Conservation (phyloP, 2,113 vertebrate genomes). For the Stegastes partitus region DNA sequence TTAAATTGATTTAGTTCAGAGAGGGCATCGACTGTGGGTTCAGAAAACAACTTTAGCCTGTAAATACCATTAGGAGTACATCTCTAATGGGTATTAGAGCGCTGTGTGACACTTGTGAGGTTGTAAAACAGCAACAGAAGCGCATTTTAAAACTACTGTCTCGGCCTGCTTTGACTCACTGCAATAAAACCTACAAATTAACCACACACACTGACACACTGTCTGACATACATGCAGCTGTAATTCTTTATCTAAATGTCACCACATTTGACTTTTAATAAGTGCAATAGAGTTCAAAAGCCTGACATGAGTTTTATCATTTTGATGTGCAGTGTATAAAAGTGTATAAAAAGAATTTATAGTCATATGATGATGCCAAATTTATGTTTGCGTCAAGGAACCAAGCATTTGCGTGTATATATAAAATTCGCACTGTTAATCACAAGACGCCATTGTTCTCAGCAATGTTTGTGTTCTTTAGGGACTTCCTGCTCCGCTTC, state of each 20-base stretch:
- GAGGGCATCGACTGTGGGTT: not conserved
- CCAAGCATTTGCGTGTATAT: conserved; percentile 2
- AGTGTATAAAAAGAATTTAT: conserved; percentile 2
- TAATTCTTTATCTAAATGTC: conserved; percentile 26
- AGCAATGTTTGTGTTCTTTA: conserved; percentile 57
- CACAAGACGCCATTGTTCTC: conserved; percentile 62
- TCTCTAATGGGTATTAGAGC: conserved; percentile 47
- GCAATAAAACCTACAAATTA: not conserved
- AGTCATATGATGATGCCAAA: conserved; percentile 4
- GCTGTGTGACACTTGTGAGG: not conserved
- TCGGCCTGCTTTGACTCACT: conserved; percentile 2
- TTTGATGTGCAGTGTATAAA: not conserved
- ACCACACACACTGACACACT: not conserved
- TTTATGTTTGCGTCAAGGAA: conserved; percentile 18
- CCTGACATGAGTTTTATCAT: not conserved
- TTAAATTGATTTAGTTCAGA: conserved; percentile 47
- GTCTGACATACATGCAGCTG: not conserved
- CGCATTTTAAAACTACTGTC: not conserved
- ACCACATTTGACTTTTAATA: conserved; percentile 38
- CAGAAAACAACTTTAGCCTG: conserved; percentile 19
- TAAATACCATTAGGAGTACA: conserved; percentile 51
- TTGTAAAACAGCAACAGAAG: not conserved
- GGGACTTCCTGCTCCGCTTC: conserved; percentile 69
- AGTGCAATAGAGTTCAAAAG: conserved; percentile 27
- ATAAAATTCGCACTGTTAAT: conserved; percentile 17